phyloP scores from a whole-genome alignment of 1,140 invertebrate species.

The Zaprionus davidi region DNA sequence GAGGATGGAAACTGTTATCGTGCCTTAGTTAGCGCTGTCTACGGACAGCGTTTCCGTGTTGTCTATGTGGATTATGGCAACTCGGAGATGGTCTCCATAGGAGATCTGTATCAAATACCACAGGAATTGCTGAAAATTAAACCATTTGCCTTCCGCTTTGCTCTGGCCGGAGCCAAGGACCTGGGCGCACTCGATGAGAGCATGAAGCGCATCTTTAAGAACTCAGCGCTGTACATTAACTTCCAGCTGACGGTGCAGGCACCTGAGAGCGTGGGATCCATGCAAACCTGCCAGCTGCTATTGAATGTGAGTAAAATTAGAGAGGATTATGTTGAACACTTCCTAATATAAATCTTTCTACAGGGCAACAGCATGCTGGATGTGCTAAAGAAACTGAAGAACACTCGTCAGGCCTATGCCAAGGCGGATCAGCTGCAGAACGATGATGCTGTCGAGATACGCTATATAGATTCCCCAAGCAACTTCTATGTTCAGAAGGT shows the following conservation, averaged over 20 bases:
- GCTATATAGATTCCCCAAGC: constrained; percentile 88
- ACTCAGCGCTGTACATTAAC: constrained; percentile 87
- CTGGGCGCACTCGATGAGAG: constrained; percentile 87
- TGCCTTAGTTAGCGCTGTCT: constrained; percentile 89
- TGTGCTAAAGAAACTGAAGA: constrained; percentile 84
- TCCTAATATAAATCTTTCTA: no score
- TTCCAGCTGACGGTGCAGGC: constrained; percentile 88
- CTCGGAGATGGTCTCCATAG: constrained; percentile 88
- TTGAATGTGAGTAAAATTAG: constrained; percentile 67
- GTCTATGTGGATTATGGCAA: constrained; percentile 93
- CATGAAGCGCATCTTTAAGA: constrained; percentile 89
- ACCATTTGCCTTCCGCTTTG: constrained; percentile 90
- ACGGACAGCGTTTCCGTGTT: constrained; percentile 87
- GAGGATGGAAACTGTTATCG: constrained; percentile 88
- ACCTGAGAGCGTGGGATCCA: constrained; percentile 88
- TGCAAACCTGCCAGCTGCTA: constrained; percentile 89
- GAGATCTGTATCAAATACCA: constrained; percentile 90
- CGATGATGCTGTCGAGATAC: constrained; percentile 87
- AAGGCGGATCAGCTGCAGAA: constrained; percentile 85
- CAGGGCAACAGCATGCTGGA: constrained; percentile 84
- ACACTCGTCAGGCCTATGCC: constrained; percentile 85
- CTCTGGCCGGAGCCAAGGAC: constrained; percentile 88
- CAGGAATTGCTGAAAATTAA: constrained; percentile 88
- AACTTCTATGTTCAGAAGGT: constrained; percentile 90
- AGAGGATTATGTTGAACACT: constrained; percentile 33